phyloP scores from a whole-genome alignment of 2,888 invertebrate species.

The Cephus pulcher region DNA sequence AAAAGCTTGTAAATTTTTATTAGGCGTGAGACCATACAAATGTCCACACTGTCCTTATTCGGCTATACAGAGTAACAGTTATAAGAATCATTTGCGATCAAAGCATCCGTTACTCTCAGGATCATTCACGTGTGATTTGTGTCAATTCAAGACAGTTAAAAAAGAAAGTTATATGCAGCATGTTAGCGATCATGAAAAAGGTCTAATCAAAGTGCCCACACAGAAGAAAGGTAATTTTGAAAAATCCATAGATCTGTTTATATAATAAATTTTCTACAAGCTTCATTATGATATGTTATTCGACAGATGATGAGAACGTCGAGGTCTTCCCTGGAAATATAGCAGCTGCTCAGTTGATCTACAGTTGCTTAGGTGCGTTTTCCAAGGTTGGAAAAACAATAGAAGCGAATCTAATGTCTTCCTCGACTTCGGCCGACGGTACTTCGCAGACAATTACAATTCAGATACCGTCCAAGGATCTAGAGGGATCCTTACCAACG shows the following conservation, averaged over 20 bases:
- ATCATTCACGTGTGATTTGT: constrained; percentile 69
- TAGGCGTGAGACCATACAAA: constrained; percentile 71
- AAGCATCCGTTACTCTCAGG: constrained; percentile 69
- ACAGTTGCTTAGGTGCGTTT: constrained; percentile 61
- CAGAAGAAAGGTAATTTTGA: constrained; percentile 46
- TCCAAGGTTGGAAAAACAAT: constrained; percentile 58
- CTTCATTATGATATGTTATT: constrained; percentile 9
- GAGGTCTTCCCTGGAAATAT: constrained; percentile 64
- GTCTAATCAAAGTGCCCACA: constrained; percentile 57
- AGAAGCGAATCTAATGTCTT: constrained; percentile 62
- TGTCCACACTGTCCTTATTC: constrained; percentile 78
- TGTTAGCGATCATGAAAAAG: constrained; percentile 70
- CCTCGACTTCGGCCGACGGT: constrained; percentile 63
- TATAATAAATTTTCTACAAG: background rate
- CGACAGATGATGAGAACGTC: constrained; percentile 48
- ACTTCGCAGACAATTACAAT: constrained; percentile 62
- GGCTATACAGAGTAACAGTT: constrained; percentile 77
- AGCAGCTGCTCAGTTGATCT: constrained; percentile 64
- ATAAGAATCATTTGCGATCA: constrained; percentile 72
- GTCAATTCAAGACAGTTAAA: constrained; percentile 72
- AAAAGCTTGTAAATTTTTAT: constrained; percentile 27
- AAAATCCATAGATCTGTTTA: constrained; percentile 11
- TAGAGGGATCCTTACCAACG: constrained; percentile 53
- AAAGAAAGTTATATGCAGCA: constrained; percentile 70
- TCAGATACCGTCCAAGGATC: constrained; percentile 60